Conservation (phyloP, 2,888 invertebrate genomes). For the Lithosia quadra region DNA sequence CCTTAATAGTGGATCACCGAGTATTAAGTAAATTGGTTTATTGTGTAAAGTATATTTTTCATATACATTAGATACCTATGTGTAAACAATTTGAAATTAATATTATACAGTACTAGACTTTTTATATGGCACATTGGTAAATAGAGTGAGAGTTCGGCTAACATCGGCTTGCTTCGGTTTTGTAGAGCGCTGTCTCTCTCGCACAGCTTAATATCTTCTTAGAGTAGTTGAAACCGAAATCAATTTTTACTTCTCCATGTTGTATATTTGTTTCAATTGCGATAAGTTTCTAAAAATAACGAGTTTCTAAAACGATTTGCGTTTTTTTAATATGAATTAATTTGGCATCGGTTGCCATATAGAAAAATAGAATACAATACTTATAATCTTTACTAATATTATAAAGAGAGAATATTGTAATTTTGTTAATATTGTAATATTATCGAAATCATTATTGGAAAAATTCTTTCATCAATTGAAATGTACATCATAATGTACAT, state of each 20-base stretch:
- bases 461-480: too few species aligned
- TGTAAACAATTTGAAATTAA: background rate
- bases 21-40: background rate
- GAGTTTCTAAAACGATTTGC: too few species aligned
- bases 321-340: too few species aligned
- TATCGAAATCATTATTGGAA: too few species aligned
- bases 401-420: too few species aligned
- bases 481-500: too few species aligned
- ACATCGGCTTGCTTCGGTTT: background rate
- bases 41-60: background rate
- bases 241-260: background rate
- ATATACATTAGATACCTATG: background rate
- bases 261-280: background rate
- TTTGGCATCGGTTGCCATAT: too few species aligned
- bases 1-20: background rate
- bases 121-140: background rate
- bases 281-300: too few species aligned
- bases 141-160: background rate
- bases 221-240: background rate
- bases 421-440: too few species aligned
- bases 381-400: too few species aligned
- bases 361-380: too few species aligned
- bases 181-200: background rate
- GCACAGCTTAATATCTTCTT: background rate
- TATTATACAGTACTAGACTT: background rate